These are phyloP conservation scores for Oryctolagus cuniculus DNA, from an alignment of 2,113 vertebrate genomes.

Conservation along the genomic window mOryCun1.1 NC_091433.1:192411501-192412000, in stretches of 20 bases:
- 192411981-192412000: too few relatives aligned
- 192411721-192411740: neutral
- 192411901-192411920: neutral
- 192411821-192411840: accelerated
- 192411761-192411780: neutral
- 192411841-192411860: neutral
- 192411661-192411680: neutral
- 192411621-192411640: neutral
- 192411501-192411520: accelerated
- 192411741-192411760: neutral
- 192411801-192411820: accelerated
- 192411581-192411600: neutral
- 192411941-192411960: neutral
- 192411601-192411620: neutral
- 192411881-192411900: accelerated
- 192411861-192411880: accelerated
- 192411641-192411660: neutral
- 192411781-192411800: neutral
- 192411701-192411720: neutral
- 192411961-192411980: neutral
- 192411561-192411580: neutral
- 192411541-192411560: accelerated
- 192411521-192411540: neutral
- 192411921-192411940: neutral
- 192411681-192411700: neutral